Conservation (phyloP, 2,888 invertebrate species). For the Amphimallon solstitiale region DNA sequence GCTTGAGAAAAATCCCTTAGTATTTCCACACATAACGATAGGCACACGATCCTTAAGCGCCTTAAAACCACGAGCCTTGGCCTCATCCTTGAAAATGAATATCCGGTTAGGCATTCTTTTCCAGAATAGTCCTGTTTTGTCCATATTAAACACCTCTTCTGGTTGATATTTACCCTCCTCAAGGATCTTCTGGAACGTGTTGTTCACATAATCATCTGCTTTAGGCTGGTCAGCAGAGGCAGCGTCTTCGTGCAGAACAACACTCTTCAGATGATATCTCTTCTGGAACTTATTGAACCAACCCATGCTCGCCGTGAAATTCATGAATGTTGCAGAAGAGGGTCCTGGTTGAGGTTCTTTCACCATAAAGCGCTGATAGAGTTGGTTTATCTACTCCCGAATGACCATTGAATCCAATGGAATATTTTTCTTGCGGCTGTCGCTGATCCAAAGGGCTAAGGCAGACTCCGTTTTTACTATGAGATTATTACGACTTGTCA, state of each 20-base stretch:
- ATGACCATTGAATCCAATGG: no score
- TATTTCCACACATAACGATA: no score
- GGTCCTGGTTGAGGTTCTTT: not conserved
- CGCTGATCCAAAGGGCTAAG: no score
- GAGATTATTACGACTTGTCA: no score
- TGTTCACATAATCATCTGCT: slow-evolving; percentile 41
- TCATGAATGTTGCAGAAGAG: not conserved
- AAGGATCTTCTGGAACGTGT: slow-evolving; percentile 42
- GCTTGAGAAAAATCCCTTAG: slow-evolving; percentile 6
- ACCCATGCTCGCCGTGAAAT: not conserved
- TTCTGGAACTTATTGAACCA: slow-evolving; percentile 4
- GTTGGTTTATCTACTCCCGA: no score
- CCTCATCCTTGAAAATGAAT: slow-evolving; percentile 15
- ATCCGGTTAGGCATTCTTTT: slow-evolving; percentile 48
- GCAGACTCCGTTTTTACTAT: no score
- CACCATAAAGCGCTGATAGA: no score
- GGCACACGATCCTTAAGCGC: no score
- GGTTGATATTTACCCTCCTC: slow-evolving; percentile 43
- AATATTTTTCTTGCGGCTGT: no score
- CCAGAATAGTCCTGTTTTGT: slow-evolving; percentile 46
- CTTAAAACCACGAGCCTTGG: no score
- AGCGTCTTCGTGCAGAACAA: slow-evolving; percentile 40
- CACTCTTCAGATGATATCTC: not conserved
- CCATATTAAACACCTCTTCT: slow-evolving; percentile 46
- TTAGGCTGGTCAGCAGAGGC: slow-evolving; percentile 43